These are phyloP conservation scores for Pristionchus pacificus DNA, from an alignment of 1,140 invertebrate species.

Conservation along the genomic window DNA sequence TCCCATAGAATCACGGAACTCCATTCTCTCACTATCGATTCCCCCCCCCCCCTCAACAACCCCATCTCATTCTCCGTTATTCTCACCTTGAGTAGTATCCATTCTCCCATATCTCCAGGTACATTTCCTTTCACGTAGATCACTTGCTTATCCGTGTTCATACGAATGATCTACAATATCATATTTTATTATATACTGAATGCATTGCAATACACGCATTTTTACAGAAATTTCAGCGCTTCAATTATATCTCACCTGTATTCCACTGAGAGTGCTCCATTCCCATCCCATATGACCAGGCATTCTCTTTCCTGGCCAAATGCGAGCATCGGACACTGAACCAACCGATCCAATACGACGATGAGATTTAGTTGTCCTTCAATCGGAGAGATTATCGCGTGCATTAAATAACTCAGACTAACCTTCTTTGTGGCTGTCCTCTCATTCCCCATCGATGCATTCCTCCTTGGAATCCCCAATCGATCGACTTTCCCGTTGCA, in stretches of 20 bases:
- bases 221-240: no score
- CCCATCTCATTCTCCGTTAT: slow-evolving; percentile 36
- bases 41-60: no score
- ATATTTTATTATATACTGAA: background rate
- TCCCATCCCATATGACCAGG: slow-evolving; percentile 89
- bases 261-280: slow-evolving; percentile 68
- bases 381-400: background rate
- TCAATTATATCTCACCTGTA: slow-evolving; percentile 60
- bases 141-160: slow-evolving; percentile 52
- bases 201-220: no score
- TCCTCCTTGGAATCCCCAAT: slow-evolving; percentile 95
- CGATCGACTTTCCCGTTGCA: slow-evolving; percentile 83
- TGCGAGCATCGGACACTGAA: slow-evolving; percentile 69
- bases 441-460: slow-evolving; percentile 92
- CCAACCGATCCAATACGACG: slow-evolving; percentile 84
- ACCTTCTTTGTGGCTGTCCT: slow-evolving; percentile 69
- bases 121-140: slow-evolving; percentile 53
- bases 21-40: no score
- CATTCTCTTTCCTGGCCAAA: slow-evolving; percentile 92
- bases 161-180: slow-evolving; percentile 40
- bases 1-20: no score
- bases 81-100: slow-evolving; percentile 42
- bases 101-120: slow-evolving; percentile 48
- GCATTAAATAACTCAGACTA: slow-evolving; percentile 2
- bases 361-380: slow-evolving; percentile 84